These are phyloP conservation scores for Malacoctenus gilli DNA, from an alignment of 2,797 vertebrate species.

Conservation along the genomic window DNA sequence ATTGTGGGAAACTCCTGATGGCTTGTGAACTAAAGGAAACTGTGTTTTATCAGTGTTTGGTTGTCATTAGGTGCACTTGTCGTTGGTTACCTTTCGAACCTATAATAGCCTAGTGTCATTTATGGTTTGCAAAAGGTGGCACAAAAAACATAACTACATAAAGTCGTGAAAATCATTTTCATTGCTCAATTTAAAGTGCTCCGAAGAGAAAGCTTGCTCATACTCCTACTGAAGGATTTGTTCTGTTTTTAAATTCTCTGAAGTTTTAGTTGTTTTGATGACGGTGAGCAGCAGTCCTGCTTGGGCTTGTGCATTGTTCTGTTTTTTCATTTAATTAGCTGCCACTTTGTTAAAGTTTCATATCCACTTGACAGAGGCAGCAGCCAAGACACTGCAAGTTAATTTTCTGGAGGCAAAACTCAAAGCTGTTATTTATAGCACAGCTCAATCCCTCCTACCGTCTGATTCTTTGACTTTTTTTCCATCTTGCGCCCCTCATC, in stretches of 20 bases:
- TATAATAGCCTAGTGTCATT: too few species aligned
- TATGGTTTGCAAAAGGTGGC: too few species aligned
- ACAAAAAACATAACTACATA: too few species aligned
- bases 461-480: conserved; percentile 50
- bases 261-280: conserved; percentile 47
- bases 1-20: too few species aligned
- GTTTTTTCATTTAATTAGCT: conserved; percentile 76
- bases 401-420: conserved; percentile 68
- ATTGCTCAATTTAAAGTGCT: too few species aligned
- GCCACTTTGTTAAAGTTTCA: conserved; percentile 68
- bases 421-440: conserved; percentile 71
- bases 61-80: too few species aligned
- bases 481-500: conserved; percentile 16
- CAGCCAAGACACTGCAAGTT: conserved; percentile 55
- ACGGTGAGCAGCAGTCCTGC: conserved; percentile 41
- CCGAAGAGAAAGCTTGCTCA: too few species aligned
- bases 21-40: neutral
- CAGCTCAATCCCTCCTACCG: conserved; percentile 30
- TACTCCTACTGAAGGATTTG: conserved; percentile 53
- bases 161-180: too few species aligned
- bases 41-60: neutral
- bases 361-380: conserved; percentile 60
- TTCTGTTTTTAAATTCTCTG: conserved; percentile 59
- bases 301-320: conserved; percentile 62
- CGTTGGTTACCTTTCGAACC: too few species aligned